phyloP scores from a whole-genome alignment of 2,797 vertebrate species.

The Chloroceryle amazona region DNA sequence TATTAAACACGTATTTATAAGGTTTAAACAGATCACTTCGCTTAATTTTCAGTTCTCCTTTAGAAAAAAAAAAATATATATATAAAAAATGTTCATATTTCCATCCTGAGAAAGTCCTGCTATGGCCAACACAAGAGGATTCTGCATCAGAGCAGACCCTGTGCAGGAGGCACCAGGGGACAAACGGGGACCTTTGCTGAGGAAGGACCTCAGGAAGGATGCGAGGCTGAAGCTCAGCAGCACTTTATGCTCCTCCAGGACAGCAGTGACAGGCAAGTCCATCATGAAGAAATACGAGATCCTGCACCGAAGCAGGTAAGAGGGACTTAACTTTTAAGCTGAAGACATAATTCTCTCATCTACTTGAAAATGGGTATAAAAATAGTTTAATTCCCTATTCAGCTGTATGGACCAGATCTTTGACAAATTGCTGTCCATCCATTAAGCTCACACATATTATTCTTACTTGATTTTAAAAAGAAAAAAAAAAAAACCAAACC shows the following conservation, averaged over 20 bases:
- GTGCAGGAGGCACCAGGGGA: rapidly evolving
- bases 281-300: rapidly evolving
- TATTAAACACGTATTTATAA: constrained; percentile 77
- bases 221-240: background rate
- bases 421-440: background rate
- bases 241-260: background rate
- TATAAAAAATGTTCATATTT: background rate
- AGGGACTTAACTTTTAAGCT: background rate
- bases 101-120: background rate
- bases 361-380: background rate
- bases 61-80: background rate
- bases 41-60: constrained; percentile 66
- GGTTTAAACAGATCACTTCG: constrained; percentile 72
- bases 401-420: background rate
- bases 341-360: background rate
- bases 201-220: background rate
- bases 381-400: background rate
- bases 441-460: background rate
- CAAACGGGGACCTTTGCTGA: rapidly evolving
- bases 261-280: background rate
- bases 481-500: background rate
- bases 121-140: background rate
- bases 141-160: background rate
- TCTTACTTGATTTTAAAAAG: background rate
- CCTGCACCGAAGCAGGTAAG: background rate